These are phyloP conservation scores for Amphiprion percula DNA, from an alignment of 2,113 vertebrate genomes.

Conservation along the genomic window DNA sequence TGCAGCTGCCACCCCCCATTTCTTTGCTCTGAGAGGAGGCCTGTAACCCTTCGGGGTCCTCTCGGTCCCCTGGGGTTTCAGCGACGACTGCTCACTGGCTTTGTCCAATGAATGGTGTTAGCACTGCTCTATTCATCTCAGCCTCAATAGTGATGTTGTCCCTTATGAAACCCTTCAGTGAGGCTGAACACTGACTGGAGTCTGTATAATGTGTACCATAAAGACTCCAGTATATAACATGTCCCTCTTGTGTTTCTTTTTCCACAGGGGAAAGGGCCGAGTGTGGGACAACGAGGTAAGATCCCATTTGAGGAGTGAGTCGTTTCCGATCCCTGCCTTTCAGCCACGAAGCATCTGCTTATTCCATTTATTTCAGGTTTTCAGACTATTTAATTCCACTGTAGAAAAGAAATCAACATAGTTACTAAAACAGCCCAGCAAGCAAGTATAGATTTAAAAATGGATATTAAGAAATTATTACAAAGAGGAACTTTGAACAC, in stretches of 20 bases:
- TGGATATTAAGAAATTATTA: no score
- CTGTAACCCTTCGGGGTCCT: constrained; percentile 61
- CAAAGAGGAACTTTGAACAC: no score
- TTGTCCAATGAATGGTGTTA: constrained; percentile 69
- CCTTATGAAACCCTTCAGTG: constrained; percentile 58
- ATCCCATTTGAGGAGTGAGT: constrained; percentile 25
- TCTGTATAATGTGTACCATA: constrained; percentile 50
- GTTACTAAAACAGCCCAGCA: not conserved
- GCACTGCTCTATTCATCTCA: constrained; percentile 70
- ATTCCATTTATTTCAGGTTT: not conserved
- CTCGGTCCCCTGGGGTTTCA: constrained; percentile 66
- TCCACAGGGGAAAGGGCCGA: constrained; percentile 94
- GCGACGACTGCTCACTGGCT: constrained; percentile 60
- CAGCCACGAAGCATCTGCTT: constrained; percentile 13
- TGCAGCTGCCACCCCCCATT: constrained; percentile 40
- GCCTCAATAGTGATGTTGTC: constrained; percentile 68
- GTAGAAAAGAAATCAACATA: not conserved
- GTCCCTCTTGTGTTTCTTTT: constrained; percentile 47
- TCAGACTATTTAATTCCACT: not conserved
- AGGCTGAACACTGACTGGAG: constrained; percentile 40
- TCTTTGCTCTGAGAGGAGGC: constrained; percentile 45
- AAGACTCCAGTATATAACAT: constrained; percentile 60
- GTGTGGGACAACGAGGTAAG: constrained; percentile 98
- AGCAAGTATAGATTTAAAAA: not conserved
- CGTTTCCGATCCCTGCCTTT: constrained; percentile 26